Percentiles rank a stretch among this genome's conserved stretches.
These are phyloP conservation scores for Neelides folsomi DNA, from an alignment of 2,888 invertebrate genomes.

Conservation along the genomic window DNA sequence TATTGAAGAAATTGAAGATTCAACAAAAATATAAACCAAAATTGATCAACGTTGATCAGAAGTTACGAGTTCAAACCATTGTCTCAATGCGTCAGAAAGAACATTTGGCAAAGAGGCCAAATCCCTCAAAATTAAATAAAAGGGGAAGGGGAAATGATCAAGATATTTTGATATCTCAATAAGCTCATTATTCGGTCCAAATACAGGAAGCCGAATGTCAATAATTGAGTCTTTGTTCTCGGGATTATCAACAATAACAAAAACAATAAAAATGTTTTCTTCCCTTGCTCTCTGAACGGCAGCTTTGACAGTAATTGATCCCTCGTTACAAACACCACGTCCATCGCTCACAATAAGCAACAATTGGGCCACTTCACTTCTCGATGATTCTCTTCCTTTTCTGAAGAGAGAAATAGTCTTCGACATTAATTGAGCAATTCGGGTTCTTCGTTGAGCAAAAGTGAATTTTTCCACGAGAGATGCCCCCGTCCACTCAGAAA, in stretches of 20 bases:
- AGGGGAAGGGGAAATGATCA: conserved; percentile 94
- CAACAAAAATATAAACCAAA: too few species aligned
- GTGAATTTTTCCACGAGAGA: conserved; percentile 57
- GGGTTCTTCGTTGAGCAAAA: conserved; percentile 81
- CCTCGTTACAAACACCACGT: conserved; percentile 70
- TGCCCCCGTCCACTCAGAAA: conserved; percentile 73
- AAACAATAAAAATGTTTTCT: conserved; percentile 79
- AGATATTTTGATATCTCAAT: conserved; percentile 66
- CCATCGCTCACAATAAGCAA: conserved; percentile 91
- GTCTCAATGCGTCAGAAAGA: conserved; percentile 85
- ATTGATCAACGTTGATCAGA: conserved; percentile 30
- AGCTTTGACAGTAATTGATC: conserved; percentile 58
- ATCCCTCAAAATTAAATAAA: conserved; percentile 85
- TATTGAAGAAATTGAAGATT: too few species aligned
- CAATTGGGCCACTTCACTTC: conserved; percentile 57
- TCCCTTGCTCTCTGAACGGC: conserved; percentile 69
- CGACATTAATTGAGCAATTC: conserved; percentile 67
- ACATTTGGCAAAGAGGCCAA: conserved; percentile 75
- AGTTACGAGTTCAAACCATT: conserved; percentile 96
- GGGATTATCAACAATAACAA: conserved; percentile 89
- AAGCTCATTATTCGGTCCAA: conserved; percentile 47
- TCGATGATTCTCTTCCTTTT: conserved; percentile 16
- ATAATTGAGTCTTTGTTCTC: conserved; percentile 80
- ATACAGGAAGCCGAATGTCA: conserved; percentile 69
- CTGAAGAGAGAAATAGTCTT: conserved; percentile 57